Evolutionary conservation across 2,888 invertebrate genomes (phyloP), one percentile per base, ranked within the genome.

Genomic region (Molorchus minor): DNA sequence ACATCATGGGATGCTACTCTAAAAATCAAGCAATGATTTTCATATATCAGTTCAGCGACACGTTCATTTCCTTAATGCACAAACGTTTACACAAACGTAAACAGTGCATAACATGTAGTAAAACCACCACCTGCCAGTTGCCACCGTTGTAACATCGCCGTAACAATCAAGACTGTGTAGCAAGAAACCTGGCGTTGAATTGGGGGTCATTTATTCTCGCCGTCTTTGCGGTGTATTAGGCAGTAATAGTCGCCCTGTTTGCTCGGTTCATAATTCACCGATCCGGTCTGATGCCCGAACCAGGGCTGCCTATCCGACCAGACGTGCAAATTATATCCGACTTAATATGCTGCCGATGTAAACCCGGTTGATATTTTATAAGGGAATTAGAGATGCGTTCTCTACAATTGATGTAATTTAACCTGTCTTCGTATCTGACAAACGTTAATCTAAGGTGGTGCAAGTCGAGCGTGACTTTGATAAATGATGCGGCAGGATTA

Each of bases 221-320:
- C 16, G 36, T 16, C 36, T 36, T 36, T 36, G 36, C 10, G 16
- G 8, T 36, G 16, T 36, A 36, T 36, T 36, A 36, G 36, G 36
- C 36, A 36, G 19, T 40, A 40, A 40, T 25, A 21, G 43, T 43
- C 43, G 15, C 12, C 12, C 13, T 43, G 43, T 43, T 43, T 43
- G 25, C 25, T 43, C 13, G 43, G 21, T 43, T 21, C 43, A 43
- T 43, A 43, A 43, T n/a, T 43, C 43, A 43, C 43, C 15, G 21
- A 43, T 43, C 15, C 25, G 12, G 36, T 8, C 12, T 16, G 40
- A 15, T n/a, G 8, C n/a, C 17, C 19, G 17, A 15, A 19, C 4
- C 40, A 19, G 4, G 21, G 21, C 43, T 8, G 12, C 43, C 13
- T 25, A 15, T 43, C 15, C 43, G 15, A 12, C 43, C 21, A 21